A percentile compares a stretch with the other conserved stretches of the same genome.
Conservation (phyloP, 2,888 invertebrate genomes). For the Rhyacophila evoluta region DNA sequence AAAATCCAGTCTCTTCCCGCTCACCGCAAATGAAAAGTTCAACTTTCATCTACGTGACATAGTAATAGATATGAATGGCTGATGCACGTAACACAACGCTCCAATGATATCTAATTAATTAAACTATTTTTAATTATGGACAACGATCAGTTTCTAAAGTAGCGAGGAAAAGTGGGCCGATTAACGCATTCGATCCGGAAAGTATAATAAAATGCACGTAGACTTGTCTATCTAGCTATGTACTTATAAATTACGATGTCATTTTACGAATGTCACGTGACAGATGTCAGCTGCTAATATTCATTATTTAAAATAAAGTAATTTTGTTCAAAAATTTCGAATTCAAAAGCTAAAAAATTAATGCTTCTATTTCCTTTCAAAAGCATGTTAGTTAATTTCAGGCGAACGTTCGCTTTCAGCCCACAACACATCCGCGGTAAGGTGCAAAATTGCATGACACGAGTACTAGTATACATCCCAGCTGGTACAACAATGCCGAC, state of each 20-base stretch:
- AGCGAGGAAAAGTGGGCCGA: slow-evolving; percentile 28
- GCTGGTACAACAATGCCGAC: slow-evolving; percentile 47
- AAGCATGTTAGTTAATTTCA: background rate
- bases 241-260: background rate
- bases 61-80: background rate
- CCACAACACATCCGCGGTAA: slow-evolving; percentile 14
- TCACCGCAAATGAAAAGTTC: slow-evolving; percentile 11
- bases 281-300: slow-evolving; percentile 32
- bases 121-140: slow-evolving; percentile 34
- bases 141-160: slow-evolving; percentile 37
- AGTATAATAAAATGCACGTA: slow-evolving; percentile 27
- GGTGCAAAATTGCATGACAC: slow-evolving; percentile 37
- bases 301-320: background rate
- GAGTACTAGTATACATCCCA: slow-evolving; percentile 29
- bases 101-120: background rate
- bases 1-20: slow-evolving; percentile 13
- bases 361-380: background rate
- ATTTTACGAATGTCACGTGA: slow-evolving; percentile 34
- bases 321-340: background rate
- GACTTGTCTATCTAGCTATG: background rate
- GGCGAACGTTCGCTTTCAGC: background rate
- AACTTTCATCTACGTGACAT: slow-evolving; percentile 24
- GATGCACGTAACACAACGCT: background rate
- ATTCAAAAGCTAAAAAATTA: background rate
- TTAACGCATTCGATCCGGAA: slow-evolving; percentile 17